Base-by-base conservation (phyloP, 1,140 invertebrate species). In the Goniozus legneri region DNA sequence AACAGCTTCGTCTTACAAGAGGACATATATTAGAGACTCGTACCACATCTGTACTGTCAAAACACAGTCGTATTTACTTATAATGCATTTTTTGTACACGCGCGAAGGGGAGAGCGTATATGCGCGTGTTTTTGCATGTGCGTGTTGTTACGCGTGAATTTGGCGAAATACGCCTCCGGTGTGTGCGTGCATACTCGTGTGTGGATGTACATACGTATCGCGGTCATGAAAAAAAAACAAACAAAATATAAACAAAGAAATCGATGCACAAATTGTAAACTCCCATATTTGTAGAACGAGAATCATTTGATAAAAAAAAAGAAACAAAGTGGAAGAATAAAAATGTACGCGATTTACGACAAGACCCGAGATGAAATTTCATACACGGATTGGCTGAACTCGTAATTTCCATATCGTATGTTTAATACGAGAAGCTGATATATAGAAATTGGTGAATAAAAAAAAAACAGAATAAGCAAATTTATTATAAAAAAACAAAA, bases 331-430 rank as follows among this genome's bases (percentile, higher is more conserved):
- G 33, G 24, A 35, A 43, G 34, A 4, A 48, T 43, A 43, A 38
- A 48, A 42, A 48, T 48, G 41, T 43, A 42, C 46, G 46, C 41
- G 46, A 35, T 48, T 35, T 22, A 33, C 32, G 38, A 43, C 16
- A 38, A 34, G 46, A 35, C 40, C 31, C 31, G 33, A 43, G 33
- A 35, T 35, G 39, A 42, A 24, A 27, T 18, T n/a, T n/a, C n/a
- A n/a, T n/a, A n/a, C n/a, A n/a, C n/a, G n/a, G n/a, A n/a, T n/a
- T n/a, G n/a, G n/a, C n/a, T n/a, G n/a, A n/a, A n/a, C n/a, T n/a
- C n/a, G n/a, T n/a, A n/a, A n/a, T n/a, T n/a, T n/a, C n/a, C n/a
- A n/a, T n/a, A n/a, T n/a, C n/a, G n/a, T n/a, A n/a, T n/a, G n/a
- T n/a, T n/a, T n/a, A n/a, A n/a, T n/a, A n/a, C n/a, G n/a, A n/a